phyloP scores from a whole-genome alignment of 1,140 invertebrate species.

The Papilio polytes region DNA sequence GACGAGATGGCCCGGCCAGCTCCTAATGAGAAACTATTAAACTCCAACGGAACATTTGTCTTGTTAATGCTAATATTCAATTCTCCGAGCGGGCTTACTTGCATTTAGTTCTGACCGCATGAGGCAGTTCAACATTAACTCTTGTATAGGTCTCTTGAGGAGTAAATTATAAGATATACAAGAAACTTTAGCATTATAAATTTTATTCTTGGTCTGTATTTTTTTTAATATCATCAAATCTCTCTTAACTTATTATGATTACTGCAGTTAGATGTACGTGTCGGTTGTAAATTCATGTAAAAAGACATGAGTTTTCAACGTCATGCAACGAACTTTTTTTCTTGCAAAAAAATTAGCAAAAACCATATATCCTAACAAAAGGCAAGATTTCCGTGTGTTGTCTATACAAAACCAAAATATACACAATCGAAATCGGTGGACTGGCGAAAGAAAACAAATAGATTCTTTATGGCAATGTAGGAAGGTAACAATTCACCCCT shows the following conservation, averaged over 20 bases:
- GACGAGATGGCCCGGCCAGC: constrained; percentile 43
- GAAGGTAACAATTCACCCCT: constrained; percentile 80
- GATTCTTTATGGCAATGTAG: constrained; percentile 76
- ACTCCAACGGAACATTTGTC: constrained; percentile 67
- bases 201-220: neutral
- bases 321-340: neutral
- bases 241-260: neutral
- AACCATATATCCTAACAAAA: constrained; percentile 10
- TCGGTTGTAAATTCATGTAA: neutral
- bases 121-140: constrained; percentile 34
- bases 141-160: neutral
- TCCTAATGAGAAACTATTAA: constrained; percentile 72
- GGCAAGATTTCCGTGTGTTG: constrained; percentile 4
- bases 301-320: neutral
- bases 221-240: neutral
- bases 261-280: neutral
- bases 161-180: neutral
- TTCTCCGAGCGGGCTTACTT: constrained; percentile 56
- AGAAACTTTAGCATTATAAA: neutral
- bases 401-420: constrained; percentile 47
- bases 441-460: constrained; percentile 71
- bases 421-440: constrained; percentile 62
- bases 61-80: constrained; percentile 69
- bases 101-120: constrained; percentile 46
- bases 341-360: neutral